phyloP scores from a whole-genome alignment of 2,113 vertebrate species.

The Tragelaphus scriptus region DNA sequence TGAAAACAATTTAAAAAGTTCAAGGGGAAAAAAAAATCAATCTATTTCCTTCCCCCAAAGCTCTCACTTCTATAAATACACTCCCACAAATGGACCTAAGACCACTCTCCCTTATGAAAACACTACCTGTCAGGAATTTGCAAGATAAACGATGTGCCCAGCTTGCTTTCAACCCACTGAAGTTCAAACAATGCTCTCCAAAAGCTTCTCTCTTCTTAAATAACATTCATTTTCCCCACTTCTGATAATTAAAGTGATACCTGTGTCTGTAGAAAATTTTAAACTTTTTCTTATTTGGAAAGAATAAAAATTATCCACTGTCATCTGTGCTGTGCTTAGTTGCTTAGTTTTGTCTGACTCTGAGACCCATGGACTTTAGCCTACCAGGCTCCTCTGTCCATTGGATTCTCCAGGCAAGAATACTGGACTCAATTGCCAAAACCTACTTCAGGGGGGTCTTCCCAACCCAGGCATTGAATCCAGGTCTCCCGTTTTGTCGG shows the following conservation, averaged over 20 bases:
- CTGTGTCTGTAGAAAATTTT: background rate
- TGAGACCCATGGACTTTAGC: background rate
- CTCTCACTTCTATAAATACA: conserved; percentile 78
- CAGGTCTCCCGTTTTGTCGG: fast-evolving
- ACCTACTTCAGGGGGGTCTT: background rate
- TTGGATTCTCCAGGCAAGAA: background rate
- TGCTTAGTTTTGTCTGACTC: background rate
- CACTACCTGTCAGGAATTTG: conserved; percentile 16
- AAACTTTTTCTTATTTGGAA: conserved; percentile 11
- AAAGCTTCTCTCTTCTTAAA: background rate
- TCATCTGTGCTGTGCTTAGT: background rate
- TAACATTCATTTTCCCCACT: background rate
- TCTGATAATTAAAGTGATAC: background rate
- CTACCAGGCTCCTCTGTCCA: background rate
- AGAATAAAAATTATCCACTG: background rate
- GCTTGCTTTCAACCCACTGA: background rate
- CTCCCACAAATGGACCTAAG: conserved; percentile 55
- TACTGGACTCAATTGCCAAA: background rate
- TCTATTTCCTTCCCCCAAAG: conserved; percentile 71
- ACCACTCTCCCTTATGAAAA: conserved; percentile 60
- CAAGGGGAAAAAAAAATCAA: conserved; percentile 80
- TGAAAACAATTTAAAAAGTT: conserved; percentile 73
- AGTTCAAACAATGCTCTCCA: background rate
- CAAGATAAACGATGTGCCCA: conserved; percentile 3
- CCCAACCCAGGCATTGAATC: background rate